These are phyloP conservation scores for Nerophis ophidion DNA, from an alignment of 2,113 vertebrate genomes.

Conservation along the genomic window DNA sequence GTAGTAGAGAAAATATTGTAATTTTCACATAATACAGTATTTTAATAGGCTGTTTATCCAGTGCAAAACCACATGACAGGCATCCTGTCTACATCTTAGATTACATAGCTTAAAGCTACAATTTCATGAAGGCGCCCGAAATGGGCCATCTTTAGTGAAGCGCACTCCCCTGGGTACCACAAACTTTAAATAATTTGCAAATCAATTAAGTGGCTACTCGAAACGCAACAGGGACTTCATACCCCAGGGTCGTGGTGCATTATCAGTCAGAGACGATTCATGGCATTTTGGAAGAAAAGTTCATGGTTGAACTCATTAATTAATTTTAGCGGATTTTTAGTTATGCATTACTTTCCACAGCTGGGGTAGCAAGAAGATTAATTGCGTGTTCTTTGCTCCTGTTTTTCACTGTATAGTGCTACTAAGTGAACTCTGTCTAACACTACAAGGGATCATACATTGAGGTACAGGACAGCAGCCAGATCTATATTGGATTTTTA, in stretches of 20 bases:
- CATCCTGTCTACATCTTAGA: constrained; percentile 35
- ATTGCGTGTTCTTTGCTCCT: constrained; percentile 69
- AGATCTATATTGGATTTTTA: constrained; percentile 58
- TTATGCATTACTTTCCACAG: constrained; percentile 88
- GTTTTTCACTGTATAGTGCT: constrained; percentile 48
- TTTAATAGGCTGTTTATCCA: background rate
- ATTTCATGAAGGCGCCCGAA: constrained; percentile 69
- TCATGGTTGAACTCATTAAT: constrained; percentile 97
- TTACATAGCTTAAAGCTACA: constrained; percentile 69
- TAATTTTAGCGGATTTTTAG: constrained; percentile 94
- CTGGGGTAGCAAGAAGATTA: constrained; percentile 85
- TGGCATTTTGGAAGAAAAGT: constrained; percentile 94
- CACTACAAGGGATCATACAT: constrained; percentile 26
- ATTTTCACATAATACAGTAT: too few species aligned
- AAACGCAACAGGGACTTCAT: constrained; percentile 87
- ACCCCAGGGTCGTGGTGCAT: constrained; percentile 84
- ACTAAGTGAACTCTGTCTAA: constrained; percentile 50
- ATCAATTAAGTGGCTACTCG: constrained; percentile 96
- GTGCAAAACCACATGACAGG: background rate
- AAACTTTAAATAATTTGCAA: constrained; percentile 98
- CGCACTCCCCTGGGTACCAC: constrained; percentile 84
- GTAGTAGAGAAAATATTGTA: too few species aligned
- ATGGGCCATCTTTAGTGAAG: constrained; percentile 77
- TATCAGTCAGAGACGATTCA: constrained; percentile 88
- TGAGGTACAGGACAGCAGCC: constrained; percentile 46